These are phyloP conservation scores for Xanthia togata DNA, from an alignment of 2,888 invertebrate genomes.

Conservation along the genomic window DNA sequence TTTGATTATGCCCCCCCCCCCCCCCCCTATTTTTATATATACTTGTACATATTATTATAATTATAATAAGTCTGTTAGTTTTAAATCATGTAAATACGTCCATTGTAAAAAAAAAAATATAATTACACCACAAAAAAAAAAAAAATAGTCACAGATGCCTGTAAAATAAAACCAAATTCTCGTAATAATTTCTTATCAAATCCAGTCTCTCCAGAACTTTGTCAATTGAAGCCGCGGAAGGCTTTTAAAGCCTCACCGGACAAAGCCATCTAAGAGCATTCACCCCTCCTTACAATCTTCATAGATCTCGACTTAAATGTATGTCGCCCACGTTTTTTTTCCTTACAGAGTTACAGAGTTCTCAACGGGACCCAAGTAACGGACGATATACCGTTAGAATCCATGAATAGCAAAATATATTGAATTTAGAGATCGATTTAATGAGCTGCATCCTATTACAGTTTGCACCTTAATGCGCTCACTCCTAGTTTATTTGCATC, in stretches of 20 bases:
- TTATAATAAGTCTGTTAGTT: too few relatives aligned
- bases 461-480: slow-evolving; percentile 41
- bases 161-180: neutral
- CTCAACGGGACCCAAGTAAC: slow-evolving; percentile 51
- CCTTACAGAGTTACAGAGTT: slow-evolving; percentile 23
- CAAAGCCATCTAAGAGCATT: slow-evolving; percentile 14
- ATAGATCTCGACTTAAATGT: slow-evolving; percentile 36
- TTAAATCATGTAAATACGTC: too few relatives aligned
- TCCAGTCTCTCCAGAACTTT: neutral
- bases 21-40: too few relatives aligned
- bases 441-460: slow-evolving; percentile 55
- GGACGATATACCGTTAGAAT: slow-evolving; percentile 56
- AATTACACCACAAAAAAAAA: too few relatives aligned
- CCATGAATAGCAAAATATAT: slow-evolving; percentile 62
- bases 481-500: slow-evolving; percentile 47
- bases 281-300: slow-evolving; percentile 15
- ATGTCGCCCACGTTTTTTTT: slow-evolving; percentile 39
- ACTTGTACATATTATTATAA: too few relatives aligned
- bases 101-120: too few relatives aligned
- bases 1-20: too few relatives aligned
- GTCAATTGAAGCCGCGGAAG: slow-evolving; percentile 6
- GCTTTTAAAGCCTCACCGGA: slow-evolving; percentile 1
- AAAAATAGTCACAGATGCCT: too few relatives aligned
- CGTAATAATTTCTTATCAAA: neutral
- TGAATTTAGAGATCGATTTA: slow-evolving; percentile 56